Evolutionary conservation across 2,888 invertebrate species (phyloP).

Genomic region (Lissonota sp.): DNA sequence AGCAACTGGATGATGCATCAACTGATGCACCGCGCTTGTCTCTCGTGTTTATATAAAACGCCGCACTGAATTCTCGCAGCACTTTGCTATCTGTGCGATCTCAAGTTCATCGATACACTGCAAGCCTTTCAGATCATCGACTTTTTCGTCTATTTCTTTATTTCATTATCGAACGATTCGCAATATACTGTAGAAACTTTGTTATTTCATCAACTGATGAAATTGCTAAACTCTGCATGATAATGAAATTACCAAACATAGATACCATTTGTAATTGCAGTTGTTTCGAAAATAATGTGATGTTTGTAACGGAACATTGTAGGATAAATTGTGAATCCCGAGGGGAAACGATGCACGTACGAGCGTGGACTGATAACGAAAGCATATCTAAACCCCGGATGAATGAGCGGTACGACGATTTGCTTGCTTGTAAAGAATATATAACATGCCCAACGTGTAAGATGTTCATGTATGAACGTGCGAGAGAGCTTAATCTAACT

Average conservation of each 20-base stretch:
- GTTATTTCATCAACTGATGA: too few relatives aligned
- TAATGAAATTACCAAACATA: constrained; percentile 43
- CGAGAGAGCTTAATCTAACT: constrained; percentile 65
- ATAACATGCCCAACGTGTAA: constrained; percentile 31
- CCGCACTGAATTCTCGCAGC: constrained; percentile 28
- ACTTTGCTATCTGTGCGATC: constrained; percentile 30
- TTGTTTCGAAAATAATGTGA: constrained; percentile 23
- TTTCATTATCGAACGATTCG: too few relatives aligned
- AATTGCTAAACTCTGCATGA: constrained; percentile 35
- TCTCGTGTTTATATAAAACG: constrained; percentile 24
- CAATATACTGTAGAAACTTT: too few relatives aligned
- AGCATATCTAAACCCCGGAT: constrained; percentile 46
- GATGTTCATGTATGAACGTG: constrained; percentile 11
- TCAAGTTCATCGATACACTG: constrained; percentile 20
- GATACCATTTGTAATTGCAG: constrained; percentile 20
- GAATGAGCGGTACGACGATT: constrained; percentile 55
- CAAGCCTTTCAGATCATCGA: constrained; percentile 38
- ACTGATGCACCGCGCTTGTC: constrained; percentile 58
- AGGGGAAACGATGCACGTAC: constrained; percentile 5
- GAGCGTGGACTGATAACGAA: constrained; percentile 51
- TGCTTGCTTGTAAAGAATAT: constrained; percentile 39
- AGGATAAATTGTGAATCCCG: not conserved
- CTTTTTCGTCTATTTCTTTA: constrained; percentile 45
- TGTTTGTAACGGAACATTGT: constrained; percentile 16
- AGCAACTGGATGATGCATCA: constrained; percentile 75